Evolutionary conservation across 2,113 vertebrate species (phyloP).

Genomic region (Xenus cinereus): DNA sequence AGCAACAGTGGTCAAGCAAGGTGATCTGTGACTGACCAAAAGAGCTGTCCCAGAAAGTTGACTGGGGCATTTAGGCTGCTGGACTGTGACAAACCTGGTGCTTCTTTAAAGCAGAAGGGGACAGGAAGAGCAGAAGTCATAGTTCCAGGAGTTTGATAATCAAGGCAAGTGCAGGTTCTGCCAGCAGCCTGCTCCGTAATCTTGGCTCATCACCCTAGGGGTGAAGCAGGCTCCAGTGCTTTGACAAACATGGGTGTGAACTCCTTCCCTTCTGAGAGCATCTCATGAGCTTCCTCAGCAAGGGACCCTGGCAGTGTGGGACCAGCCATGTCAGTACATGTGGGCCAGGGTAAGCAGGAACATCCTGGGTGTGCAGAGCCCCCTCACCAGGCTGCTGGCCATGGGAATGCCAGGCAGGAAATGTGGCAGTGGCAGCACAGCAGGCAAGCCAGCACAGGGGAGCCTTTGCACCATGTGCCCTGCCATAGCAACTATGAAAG

Average conservation of each 20-base stretch:
- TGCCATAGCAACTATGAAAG: neutral
- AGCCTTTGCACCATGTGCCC: neutral
- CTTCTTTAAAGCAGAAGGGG: neutral
- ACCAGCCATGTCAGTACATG: neutral
- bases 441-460: neutral
- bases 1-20: neutral
- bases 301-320: accelerated
- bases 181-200: neutral
- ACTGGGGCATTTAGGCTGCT: neutral
- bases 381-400: neutral
- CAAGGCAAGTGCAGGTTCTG: neutral
- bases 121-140: neutral
- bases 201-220: neutral
- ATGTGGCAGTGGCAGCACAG: neutral
- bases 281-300: neutral
- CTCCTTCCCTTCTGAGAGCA: neutral
- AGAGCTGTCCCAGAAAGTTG: neutral
- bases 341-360: neutral
- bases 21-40: neutral
- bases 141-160: neutral
- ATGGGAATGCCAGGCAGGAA: accelerated
- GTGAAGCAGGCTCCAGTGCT: neutral
- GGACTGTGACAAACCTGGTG: neutral
- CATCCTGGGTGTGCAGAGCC: neutral
- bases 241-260: neutral